Evolutionary conservation across 2,113 vertebrate species (phyloP), one percentile per base, ranked within the genome.

Genomic region (Dasypus novemcinctus): DNA sequence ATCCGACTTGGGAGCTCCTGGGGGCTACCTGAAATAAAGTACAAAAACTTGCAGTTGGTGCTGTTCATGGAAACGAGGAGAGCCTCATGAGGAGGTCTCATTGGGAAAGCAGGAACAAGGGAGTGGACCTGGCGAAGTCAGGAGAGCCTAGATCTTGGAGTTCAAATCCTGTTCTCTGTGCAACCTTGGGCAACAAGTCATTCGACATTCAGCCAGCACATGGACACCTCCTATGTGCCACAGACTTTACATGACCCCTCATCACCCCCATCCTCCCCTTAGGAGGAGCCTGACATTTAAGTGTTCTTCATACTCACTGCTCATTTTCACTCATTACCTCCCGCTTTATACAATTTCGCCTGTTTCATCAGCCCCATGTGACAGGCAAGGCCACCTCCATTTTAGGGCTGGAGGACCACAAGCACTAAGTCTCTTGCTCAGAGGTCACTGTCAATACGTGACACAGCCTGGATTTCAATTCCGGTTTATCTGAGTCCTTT

Each of bases 291-390:
- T 27, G 83, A n/a, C 18, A 43, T 9, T 72, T 5, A 13, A 14
- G n/a, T 4, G 15, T 2, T 33, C 36, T 63, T 0, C 13, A 63
- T 11, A n/a, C 15, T 46, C 4, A 1, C 0, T 0, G 2, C 20
- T 41, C 20, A 29, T 64, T 25, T 71, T 38, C 27, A 9, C 23
- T 29, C 5, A 0, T 59, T 1, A 1, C 11, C 7, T 21, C 46
- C 57, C 10, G 23, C 38, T 36, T 41, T 14, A 54, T 8, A 29
- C 1, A 18, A 11, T 5, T 1, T 7, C 0, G 2, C 41, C n/a
- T 75, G 52, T 66, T 68, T 75, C 33, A 2, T 7, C 33, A 31
- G 36, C 27, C 29, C 41, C 3, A 0, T 1, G 7, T 12, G 36
- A 52, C 11, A 61, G 29, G 25, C 29, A 18, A 4, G 2, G 13